Percentiles rank a stretch among this genome's conserved stretches.
These are phyloP conservation scores for Pholis gunnellus DNA, from an alignment of 2,113 vertebrate genomes.

Conservation along the genomic window DNA sequence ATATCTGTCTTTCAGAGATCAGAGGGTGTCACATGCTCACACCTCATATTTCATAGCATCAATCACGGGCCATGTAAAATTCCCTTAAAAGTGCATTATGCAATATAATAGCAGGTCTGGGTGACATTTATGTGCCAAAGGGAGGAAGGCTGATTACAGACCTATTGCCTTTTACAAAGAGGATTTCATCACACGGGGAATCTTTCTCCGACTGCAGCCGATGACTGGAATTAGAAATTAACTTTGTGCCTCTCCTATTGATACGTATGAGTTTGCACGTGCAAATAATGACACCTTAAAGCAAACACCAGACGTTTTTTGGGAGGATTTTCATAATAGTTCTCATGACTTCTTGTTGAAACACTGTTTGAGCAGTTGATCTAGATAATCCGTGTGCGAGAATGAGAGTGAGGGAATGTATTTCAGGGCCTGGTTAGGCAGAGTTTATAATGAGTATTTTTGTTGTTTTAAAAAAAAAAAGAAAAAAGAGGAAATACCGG, in stretches of 20 bases:
- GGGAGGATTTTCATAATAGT: conserved; percentile 13
- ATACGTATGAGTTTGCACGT: conserved; percentile 40
- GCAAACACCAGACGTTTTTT: conserved; percentile 20
- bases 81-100: conserved; percentile 80
- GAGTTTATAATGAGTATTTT: conserved; percentile 99
- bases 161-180: conserved; percentile 76
- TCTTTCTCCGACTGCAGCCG: conserved; percentile 51
- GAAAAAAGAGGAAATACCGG: conserved; percentile 88
- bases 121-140: conserved; percentile 70
- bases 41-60: conserved; percentile 73
- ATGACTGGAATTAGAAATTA: conserved; percentile 65
- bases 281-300: conserved; percentile 38
- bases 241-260: conserved; percentile 22
- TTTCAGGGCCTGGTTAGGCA: conserved; percentile 84
- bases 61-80: conserved; percentile 77
- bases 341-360: conserved; percentile 49
- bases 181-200: conserved; percentile 72
- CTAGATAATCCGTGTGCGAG: conserved; percentile 55
- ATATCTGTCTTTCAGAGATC: conserved; percentile 83
- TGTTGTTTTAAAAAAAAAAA: conserved; percentile 82
- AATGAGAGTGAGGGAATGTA: conserved; percentile 66
- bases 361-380: conserved; percentile 63
- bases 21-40: conserved; percentile 78
- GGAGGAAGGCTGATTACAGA: conserved; percentile 65
- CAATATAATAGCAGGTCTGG: conserved; percentile 79